Conservation (phyloP, 92 coral and sea anemone genomes). For the Bergia sp. region DNA sequence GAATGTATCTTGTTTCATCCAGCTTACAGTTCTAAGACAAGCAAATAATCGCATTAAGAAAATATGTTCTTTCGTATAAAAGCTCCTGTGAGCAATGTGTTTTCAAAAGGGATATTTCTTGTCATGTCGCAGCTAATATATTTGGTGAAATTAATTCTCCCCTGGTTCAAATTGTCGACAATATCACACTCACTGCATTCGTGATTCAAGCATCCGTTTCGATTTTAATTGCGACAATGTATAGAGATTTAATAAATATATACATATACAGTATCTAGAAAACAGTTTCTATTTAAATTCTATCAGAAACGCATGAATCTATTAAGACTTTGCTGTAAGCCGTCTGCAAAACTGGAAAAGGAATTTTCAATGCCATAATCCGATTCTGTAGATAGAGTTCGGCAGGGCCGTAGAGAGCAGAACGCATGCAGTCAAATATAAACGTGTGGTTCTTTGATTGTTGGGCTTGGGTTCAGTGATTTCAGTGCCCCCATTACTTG, state of each 20-base stretch:
- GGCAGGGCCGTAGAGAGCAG: not conserved
- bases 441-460: not conserved
- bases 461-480: not conserved
- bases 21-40: not conserved
- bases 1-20: not conserved
- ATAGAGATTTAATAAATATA: no score
- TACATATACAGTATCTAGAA: not conserved
- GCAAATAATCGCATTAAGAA: no score
- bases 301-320: not conserved
- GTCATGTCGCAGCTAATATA: not conserved
- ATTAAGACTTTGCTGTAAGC: not conserved
- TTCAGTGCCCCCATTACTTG: not conserved
- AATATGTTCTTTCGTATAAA: no score
- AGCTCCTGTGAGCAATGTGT: no score
- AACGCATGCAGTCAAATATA: not conserved
- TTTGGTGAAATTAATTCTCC: not conserved
- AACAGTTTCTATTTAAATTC: no score
- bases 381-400: no score
- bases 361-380: no score
- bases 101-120: not conserved
- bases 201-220: not conserved
- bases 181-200: not conserved
- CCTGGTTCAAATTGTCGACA: not conserved
- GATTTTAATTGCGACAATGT: not conserved
- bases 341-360: not conserved